Evolutionary conservation across 2,797 vertebrate genomes (phyloP), one percentile per base, ranked within the genome.

Genomic region (Sebastiscus albofasciatus): DNA sequence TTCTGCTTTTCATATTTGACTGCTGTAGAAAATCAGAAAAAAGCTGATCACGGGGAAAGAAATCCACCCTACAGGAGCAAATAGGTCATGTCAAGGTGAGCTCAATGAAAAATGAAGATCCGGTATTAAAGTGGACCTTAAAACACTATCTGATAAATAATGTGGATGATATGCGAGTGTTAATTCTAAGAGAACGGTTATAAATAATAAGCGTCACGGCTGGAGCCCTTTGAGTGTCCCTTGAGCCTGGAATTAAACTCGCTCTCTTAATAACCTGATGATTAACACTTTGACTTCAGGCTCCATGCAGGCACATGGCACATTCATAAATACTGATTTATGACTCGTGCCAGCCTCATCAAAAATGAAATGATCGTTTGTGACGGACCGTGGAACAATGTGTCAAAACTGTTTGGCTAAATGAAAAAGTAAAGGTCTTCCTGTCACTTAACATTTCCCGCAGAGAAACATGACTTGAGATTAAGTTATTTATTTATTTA

Each of bases 251-350:
- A 87, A 83, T 89, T 82, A 83, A 88, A 89, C 70, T 67, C 73
- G 78, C 84, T 85, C 79, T 62, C 80, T 84, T 84, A 89, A 91
- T 92, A 87, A 90, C 68, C 82, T 67, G 49, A 86, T 89, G 87
- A 87, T 86, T 87, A 87, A 88, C 82, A 77, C 79, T 69, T 52
- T 52, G 49, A n/a, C 49, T 52, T n/a, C 49, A 72, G 86, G 68
- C 81, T 69, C 60, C 75, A 74, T 2, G 36, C 42, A 70, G 80
- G 69, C 46, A 24, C 42, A 66, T 16, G 31, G 78, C 60, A 75
- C 75, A 42, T 83, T 83, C 78, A 92, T 89, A 88, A 89, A 88
- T 72, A 81, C 69, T 83, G 84, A 90, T 90, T 85, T 84, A 85
- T 85, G 82, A 86, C 71, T 78, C 27, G 36, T 11, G 36, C 70